Percentiles rank a stretch among this genome's conserved stretches.
These are phyloP conservation scores for Prolemur simus DNA, from an alignment of 2,113 vertebrate genomes.

Conservation along the genomic window DNA sequence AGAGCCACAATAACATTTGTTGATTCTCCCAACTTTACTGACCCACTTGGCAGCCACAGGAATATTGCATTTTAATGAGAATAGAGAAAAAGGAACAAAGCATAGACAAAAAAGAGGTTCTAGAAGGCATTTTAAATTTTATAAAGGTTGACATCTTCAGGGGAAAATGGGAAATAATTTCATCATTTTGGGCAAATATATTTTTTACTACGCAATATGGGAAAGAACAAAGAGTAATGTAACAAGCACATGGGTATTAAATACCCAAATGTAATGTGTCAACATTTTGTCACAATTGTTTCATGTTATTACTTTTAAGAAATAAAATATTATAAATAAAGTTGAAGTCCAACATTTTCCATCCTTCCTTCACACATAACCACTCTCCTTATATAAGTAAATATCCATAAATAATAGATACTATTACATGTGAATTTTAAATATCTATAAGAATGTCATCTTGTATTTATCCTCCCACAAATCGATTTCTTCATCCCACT, in stretches of 20 bases:
- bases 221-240: not conserved
- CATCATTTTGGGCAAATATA: not conserved
- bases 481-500: not conserved
- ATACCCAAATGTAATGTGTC: not conserved
- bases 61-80: not conserved
- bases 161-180: constrained; percentile 44
- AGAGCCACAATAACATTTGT: not conserved
- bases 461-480: not conserved
- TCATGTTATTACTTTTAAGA: not conserved
- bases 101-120: not conserved
- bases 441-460: not conserved
- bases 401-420: not conserved
- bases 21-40: not conserved
- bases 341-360: not conserved
- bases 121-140: not conserved
- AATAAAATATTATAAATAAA: not conserved
- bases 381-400: not conserved
- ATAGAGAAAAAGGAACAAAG: not conserved
- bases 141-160: not conserved
- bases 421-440: not conserved
- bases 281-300: not conserved
- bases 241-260: not conserved
- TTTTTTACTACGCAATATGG: not conserved
- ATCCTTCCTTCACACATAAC: not conserved
- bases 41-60: not conserved